Evolutionary conservation across 1,140 invertebrate genomes (phyloP).

Genomic region (Eriosoma lanigerum): DNA sequence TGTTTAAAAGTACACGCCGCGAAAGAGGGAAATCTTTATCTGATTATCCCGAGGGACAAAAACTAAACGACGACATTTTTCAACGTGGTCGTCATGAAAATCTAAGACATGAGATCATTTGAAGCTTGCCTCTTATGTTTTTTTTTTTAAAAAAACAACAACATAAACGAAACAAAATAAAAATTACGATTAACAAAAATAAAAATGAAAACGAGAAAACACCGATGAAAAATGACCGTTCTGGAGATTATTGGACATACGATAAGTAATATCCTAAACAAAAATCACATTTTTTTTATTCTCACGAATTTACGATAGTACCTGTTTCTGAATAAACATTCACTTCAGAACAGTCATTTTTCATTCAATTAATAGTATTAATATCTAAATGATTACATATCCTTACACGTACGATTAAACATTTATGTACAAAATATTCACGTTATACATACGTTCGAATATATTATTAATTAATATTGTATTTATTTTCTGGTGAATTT

Average conservation of each 20-base stretch:
- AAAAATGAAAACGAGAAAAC: constrained; percentile 39
- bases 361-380: constrained; percentile 33
- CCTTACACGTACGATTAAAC: neutral
- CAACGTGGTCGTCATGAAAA: constrained; percentile 50
- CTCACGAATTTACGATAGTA: neutral
- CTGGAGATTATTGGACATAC: neutral
- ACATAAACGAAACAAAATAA: constrained; percentile 30
- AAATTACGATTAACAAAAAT: constrained; percentile 45
- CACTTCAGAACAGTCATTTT: constrained; percentile 40
- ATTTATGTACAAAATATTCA: constrained; percentile 7
- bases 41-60: constrained; percentile 44
- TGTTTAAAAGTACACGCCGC: constrained; percentile 9
- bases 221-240: constrained; percentile 31
- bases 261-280: neutral
- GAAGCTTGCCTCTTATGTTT: constrained; percentile 50
- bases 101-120: constrained; percentile 50
- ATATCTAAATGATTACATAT: constrained; percentile 32
- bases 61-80: constrained; percentile 50
- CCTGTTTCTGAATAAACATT: neutral
- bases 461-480: neutral
- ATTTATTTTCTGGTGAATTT: neutral
- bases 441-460: neutral
- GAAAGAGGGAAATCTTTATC: constrained; percentile 33
- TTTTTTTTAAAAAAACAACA: constrained; percentile 44
- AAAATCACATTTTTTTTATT: too few species aligned